Conservation (phyloP, 2,888 invertebrate genomes). For the Pachliopta kotzebuea region DNA sequence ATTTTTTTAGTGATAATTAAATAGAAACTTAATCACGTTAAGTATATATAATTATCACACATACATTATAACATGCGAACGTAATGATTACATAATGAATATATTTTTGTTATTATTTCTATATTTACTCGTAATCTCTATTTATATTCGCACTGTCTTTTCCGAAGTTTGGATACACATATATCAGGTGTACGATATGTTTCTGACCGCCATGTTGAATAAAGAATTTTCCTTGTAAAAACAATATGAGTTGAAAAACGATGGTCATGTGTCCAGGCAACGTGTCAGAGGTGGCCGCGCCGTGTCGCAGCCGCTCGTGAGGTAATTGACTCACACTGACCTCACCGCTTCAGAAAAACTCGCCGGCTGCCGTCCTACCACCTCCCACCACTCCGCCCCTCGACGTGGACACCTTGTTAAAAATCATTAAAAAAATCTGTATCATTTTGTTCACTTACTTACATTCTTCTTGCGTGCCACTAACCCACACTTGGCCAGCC, state of each 20-base stretch:
- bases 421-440: constrained; percentile 5
- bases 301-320: constrained; percentile 40
- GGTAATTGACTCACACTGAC: constrained; percentile 85
- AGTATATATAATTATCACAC: no score
- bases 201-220: background rate
- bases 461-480: background rate
- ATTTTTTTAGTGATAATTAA: no score
- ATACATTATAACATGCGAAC: no score
- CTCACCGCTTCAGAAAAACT: constrained; percentile 74
- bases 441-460: background rate
- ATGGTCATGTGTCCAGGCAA: constrained; percentile 21
- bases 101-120: no score
- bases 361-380: constrained; percentile 54
- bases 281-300: constrained; percentile 37
- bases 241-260: constrained; percentile 9
- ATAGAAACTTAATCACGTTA: no score
- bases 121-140: no score
- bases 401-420: constrained; percentile 11
- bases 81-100: no score
- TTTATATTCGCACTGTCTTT: no score
- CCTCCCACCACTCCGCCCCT: constrained; percentile 38
- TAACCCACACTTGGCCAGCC: no score
- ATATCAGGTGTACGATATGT: no score
- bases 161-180: no score
- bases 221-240: background rate